phyloP scores from a whole-genome alignment of 2,113 vertebrate species.

The Notiomystis cincta region DNA sequence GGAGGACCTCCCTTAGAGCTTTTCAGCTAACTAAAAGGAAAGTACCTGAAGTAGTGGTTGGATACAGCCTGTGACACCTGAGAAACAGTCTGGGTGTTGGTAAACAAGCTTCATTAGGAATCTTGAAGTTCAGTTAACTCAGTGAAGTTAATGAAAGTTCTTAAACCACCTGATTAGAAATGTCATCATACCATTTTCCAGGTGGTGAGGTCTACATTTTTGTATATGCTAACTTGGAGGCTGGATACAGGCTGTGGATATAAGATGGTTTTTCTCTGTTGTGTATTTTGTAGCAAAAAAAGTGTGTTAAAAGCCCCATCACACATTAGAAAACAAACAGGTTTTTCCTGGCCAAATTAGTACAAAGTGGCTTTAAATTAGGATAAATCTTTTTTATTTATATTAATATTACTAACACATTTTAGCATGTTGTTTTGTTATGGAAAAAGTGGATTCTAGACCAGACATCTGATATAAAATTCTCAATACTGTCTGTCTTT shows the following conservation, averaged over 20 bases:
- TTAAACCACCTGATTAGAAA: not conserved
- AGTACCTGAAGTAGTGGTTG: not conserved
- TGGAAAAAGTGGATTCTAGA: not conserved
- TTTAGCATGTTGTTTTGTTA: not conserved
- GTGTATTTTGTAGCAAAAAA: not conserved
- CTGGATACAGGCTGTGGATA: not conserved
- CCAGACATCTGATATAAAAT: not conserved
- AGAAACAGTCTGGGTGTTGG: not conserved
- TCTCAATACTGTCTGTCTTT: not conserved
- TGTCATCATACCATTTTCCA: not conserved
- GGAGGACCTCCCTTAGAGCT: not conserved
- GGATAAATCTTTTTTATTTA: not conserved
- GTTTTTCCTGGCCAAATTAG: not conserved
- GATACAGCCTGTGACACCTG: not conserved
- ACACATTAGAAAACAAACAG: not conserved
- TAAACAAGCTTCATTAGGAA: not conserved
- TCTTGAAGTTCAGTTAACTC: not conserved
- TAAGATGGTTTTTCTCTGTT: not conserved
- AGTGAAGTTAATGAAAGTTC: not conserved
- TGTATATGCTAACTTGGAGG: not conserved
- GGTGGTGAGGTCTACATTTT: not conserved
- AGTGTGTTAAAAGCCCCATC: not conserved
- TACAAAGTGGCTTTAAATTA: not conserved
- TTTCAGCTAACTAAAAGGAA: not conserved
- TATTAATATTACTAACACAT: not conserved